Evolutionary conservation across 2,113 vertebrate species (phyloP).

Genomic region (Siphamia tubifer): DNA sequence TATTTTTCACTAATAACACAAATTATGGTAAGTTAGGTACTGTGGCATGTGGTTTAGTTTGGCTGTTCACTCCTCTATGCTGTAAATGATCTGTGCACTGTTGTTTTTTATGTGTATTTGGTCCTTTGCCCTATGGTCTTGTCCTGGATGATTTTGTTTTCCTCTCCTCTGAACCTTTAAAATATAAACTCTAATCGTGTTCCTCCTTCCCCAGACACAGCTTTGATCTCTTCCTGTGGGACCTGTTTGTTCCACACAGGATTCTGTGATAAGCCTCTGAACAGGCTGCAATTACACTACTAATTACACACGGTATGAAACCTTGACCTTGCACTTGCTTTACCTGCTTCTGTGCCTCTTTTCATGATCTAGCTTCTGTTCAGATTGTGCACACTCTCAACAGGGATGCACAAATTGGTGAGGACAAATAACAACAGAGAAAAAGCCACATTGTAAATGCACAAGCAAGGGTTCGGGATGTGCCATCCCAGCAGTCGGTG

Average conservation of each 20-base stretch:
- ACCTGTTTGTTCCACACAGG: constrained; percentile 52
- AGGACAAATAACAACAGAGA: neutral
- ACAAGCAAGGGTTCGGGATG: constrained; percentile 30
- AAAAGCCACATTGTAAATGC: neutral
- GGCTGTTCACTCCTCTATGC: too few relatives aligned
- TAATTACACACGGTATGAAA: constrained; percentile 57
- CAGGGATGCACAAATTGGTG: neutral
- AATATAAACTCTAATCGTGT: constrained; percentile 44
- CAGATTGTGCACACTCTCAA: constrained; percentile 13
- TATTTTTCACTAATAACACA: too few relatives aligned
- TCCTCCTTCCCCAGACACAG: constrained; percentile 41
- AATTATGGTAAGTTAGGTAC: too few relatives aligned
- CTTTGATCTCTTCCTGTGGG: constrained; percentile 67
- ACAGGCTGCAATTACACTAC: constrained; percentile 52
- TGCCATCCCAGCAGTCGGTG: constrained; percentile 50
- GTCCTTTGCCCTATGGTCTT: too few relatives aligned
- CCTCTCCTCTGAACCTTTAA: constrained; percentile 42
- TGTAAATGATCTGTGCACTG: too few relatives aligned
- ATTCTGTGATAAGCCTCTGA: constrained; percentile 46
- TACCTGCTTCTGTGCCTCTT: constrained; percentile 15
- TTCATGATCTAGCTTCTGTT: neutral
- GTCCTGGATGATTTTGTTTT: constrained; percentile 23
- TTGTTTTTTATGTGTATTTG: too few relatives aligned
- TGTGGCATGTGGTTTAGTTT: too few relatives aligned
- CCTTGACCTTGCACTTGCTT: constrained; percentile 50